phyloP scores from a whole-genome alignment of 2,113 vertebrate genomes.

The Eurypyga helias region DNA sequence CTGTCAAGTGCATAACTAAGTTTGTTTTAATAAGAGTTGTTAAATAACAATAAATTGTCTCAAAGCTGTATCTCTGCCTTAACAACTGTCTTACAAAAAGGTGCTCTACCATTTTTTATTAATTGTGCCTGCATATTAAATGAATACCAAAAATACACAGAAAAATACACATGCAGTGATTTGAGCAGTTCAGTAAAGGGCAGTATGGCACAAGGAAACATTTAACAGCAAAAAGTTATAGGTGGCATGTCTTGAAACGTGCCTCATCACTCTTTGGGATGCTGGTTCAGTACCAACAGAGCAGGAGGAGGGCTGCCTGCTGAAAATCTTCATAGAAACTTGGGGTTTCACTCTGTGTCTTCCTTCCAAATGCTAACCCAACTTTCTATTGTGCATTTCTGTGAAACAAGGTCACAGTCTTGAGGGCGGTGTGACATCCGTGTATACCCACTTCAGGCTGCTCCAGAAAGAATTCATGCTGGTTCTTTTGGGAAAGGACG shows the following conservation, averaged over 20 bases:
- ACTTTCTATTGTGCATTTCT: not conserved
- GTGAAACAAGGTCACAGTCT: not conserved
- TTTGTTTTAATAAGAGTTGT: not conserved
- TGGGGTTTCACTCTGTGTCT: not conserved
- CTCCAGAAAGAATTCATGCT: not conserved
- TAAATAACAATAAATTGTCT: not conserved
- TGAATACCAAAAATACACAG: not conserved
- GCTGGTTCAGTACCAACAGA: not conserved
- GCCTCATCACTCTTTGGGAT: not conserved
- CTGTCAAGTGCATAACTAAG: not conserved
- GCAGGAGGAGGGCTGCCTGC: not conserved
- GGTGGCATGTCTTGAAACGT: not conserved
- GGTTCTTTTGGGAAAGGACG: not conserved
- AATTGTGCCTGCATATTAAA: not conserved
- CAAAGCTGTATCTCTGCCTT: not conserved
- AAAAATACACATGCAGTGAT: accelerated
- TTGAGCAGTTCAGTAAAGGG: not conserved
- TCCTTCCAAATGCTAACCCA: not conserved
- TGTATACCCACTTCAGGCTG: not conserved
- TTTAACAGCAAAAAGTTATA: not conserved
- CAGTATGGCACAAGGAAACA: not conserved
- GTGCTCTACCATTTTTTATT: not conserved
- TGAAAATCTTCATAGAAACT: not conserved
- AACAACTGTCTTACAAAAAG: not conserved
- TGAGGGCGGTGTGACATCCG: not conserved